These are phyloP conservation scores for Idaea biselata DNA, from an alignment of 2,888 invertebrate genomes.

Conservation along the genomic window DNA sequence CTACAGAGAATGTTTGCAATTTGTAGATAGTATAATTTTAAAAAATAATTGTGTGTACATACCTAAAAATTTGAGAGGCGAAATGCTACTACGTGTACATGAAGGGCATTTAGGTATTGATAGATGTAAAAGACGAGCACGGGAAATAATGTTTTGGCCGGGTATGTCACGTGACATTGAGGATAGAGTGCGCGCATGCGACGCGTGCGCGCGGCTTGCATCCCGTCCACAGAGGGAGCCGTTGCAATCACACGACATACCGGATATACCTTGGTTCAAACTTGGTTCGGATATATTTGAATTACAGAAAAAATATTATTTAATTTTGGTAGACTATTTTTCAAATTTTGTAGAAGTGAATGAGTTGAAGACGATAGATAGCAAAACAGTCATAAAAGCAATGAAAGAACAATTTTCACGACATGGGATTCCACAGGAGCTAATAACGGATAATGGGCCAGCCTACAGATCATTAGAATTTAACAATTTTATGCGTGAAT, in stretches of 20 bases:
- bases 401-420: constrained; percentile 22
- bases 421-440: constrained; percentile 17
- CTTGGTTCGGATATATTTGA: constrained; percentile 24
- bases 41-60: constrained; percentile 29
- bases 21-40: constrained; percentile 28
- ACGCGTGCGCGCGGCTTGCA: constrained; percentile 19
- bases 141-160: constrained; percentile 37
- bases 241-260: constrained; percentile 19
- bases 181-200: constrained; percentile 23
- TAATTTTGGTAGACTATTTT: constrained; percentile 26
- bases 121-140: constrained; percentile 32
- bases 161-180: constrained; percentile 33
- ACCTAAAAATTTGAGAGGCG: constrained; percentile 20
- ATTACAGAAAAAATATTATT: constrained; percentile 16
- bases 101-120: constrained; percentile 38
- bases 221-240: constrained; percentile 22
- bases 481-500: neutral
- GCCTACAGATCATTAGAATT: constrained; percentile 14
- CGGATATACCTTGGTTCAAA: constrained; percentile 22
- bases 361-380: neutral
- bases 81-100: constrained; percentile 32
- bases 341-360: constrained; percentile 23
- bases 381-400: constrained; percentile 12
- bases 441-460: constrained; percentile 24
- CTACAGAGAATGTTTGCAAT: constrained; percentile 19